Evolutionary conservation across 2,888 invertebrate species (phyloP), one percentile per base, ranked within the genome.

Genomic region (Entomobrya proxima): DNA sequence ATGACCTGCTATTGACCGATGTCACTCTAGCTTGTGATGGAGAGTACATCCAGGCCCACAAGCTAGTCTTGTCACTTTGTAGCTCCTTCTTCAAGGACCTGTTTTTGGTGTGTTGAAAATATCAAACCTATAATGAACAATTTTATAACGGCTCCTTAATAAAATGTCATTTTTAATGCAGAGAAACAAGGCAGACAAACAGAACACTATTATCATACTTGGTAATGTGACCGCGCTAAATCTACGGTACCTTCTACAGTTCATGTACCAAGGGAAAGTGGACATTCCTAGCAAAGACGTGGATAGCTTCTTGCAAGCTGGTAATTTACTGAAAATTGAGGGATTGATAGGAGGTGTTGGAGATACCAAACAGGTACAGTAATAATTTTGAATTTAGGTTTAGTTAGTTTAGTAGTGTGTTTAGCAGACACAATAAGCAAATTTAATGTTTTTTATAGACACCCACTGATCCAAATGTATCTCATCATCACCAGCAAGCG

Each of bases 51-150:
- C 79, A 86, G 37, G 88, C 88, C 0, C 89, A 90, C 24, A 90
- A 88, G 83, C 30, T 90, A 13, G 69, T 89, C 3, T 52, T 90
- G 7, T 87, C 88, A 0, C 44, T 89, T 5, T 89, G 89, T 37
- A 89, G 89, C 76, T 86, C 89, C 0, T 89, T 88, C 78, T 89
- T 90, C 40, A 90, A 89, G 40, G 80, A 86, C 21, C 78, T 90
- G n/a, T 90, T 90, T 85, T 75, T 86, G 88, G 90, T 90, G 83
- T 55, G n/a, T 40, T 72, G 4, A 37, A 24, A 21, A 72, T 40
- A 58, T 52, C 35, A 1, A 47, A 7, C 13, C 2, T n/a, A n/a
- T 32, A n/a, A 35, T 76, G 75, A 30, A 35, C 5, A 15, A 21
- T 58, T 30, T 52, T 37, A 9, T 21, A 7, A 35, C 32, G 21